phyloP scores from a whole-genome alignment of 2,113 vertebrate species.

The Beaufortia kweichowensis region DNA sequence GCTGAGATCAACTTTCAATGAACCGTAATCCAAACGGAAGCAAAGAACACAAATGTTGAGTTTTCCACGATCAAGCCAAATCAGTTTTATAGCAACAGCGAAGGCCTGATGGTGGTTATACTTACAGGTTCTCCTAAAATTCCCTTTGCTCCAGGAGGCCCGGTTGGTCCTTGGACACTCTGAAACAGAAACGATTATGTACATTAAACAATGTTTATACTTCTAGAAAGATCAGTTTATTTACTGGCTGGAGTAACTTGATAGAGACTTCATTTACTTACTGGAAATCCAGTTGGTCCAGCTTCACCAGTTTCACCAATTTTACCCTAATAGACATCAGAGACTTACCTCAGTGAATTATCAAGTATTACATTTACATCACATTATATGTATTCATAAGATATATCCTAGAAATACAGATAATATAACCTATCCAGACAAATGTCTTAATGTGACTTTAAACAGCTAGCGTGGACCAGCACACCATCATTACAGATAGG shows the following conservation, averaged over 20 bases:
- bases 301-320: constrained; percentile 83
- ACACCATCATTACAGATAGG: too few species aligned
- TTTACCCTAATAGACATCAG: constrained; percentile 78
- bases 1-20: too few species aligned
- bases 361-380: too few species aligned
- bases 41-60: too few species aligned
- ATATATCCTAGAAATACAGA: background rate
- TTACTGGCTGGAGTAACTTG: too few species aligned
- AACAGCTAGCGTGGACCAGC: too few species aligned
- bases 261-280: constrained; percentile 74
- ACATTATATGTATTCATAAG: too few species aligned
- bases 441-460: background rate
- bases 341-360: constrained; percentile 14
- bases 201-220: constrained; percentile 1
- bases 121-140: constrained; percentile 85
- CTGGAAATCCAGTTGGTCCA: constrained; percentile 84
- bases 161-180: constrained; percentile 88
- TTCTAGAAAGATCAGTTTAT: background rate
- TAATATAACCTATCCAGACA: background rate
- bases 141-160: constrained; percentile 89
- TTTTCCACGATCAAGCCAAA: too few species aligned
- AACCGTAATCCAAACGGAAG: too few species aligned
- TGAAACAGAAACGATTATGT: constrained; percentile 67
- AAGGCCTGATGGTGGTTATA: too few species aligned
- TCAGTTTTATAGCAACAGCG: too few species aligned